Conservation (phyloP, 2,113 vertebrate species). For the Apistogramma diplotaenia region DNA sequence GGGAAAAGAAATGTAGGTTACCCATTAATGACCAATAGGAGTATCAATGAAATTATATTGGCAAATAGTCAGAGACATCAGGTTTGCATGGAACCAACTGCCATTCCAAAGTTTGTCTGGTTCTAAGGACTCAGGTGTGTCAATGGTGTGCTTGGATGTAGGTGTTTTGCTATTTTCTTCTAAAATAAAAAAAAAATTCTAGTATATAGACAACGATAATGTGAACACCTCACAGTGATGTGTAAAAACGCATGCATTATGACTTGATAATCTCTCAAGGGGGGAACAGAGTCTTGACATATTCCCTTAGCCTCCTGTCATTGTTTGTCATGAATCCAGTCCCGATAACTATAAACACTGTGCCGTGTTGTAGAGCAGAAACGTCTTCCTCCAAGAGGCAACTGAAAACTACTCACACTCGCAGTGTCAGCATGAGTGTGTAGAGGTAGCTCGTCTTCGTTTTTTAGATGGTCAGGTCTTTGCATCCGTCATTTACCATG, state of each 20-base stretch:
- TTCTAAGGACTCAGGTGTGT: slow-evolving; percentile 73
- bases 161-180: slow-evolving; percentile 67
- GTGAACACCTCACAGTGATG: slow-evolving; percentile 76
- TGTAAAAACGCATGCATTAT: slow-evolving; percentile 75
- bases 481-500: slow-evolving; percentile 40
- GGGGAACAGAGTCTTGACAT: slow-evolving; percentile 59
- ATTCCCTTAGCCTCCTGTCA: slow-evolving; percentile 56
- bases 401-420: slow-evolving; percentile 67
- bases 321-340: slow-evolving; percentile 63
- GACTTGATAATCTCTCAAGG: slow-evolving; percentile 68
- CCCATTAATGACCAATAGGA: slow-evolving; percentile 28
- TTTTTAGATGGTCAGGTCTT: slow-evolving; percentile 58
- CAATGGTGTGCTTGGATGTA: slow-evolving; percentile 60
- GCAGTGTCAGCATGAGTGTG: slow-evolving; percentile 71
- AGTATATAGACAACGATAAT: slow-evolving; percentile 73
- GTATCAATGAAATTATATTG: slow-evolving; percentile 16
- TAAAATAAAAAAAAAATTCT: slow-evolving; percentile 64
- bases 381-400: slow-evolving; percentile 74
- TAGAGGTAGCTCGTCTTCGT: slow-evolving; percentile 64
- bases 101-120: slow-evolving; percentile 67
- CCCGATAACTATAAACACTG: slow-evolving; percentile 72
- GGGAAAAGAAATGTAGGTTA: slow-evolving; percentile 9
- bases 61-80: slow-evolving; percentile 61
- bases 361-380: slow-evolving; percentile 72
- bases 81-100: slow-evolving; percentile 70